Evolutionary conservation across 2,113 vertebrate genomes (phyloP), one percentile per base, ranked within the genome.

Genomic region (Garra rufa): DNA sequence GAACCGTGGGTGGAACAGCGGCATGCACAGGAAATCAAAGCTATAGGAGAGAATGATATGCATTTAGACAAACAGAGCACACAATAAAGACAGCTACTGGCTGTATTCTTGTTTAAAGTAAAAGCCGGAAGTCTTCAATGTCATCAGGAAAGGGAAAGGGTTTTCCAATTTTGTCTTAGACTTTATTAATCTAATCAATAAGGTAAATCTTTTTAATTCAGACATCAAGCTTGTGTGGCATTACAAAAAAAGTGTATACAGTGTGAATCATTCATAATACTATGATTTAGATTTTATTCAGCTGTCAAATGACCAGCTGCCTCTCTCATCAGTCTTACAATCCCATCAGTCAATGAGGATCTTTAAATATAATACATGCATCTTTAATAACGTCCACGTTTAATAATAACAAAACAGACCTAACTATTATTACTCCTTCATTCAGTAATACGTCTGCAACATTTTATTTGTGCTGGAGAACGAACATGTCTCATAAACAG

Each of bases 21-120:
- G 97, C 97, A 97, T 96, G 90, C 96, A 97, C 80, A 98, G 95
- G 92, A 98, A 98, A 91, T 98, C 97, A 89, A 98, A 98, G 88
- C 97, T 97, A 90, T 0, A 34, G 57, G n/a, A 57, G 24, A 63
- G 9, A 28, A 55, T 8, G 7, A 30, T 11, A 81, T 19, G 24
- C 0, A 43, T 46, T 44, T 21, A 57, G 9, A 55, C 50, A 59
- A 34, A 3, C 8, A 52, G 17, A 9, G 19, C 5, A 67, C 19
- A 81, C 11, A 28, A 63, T 19, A 26, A 50, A 86, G 38, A 28
- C 8, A 77, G 19, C 21, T 21, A 77, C n/a, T 46, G 8, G 7
- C n/a, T 50, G 7, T 4, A 14, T 24, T 24, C 11, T 15, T 6
- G 6, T 43, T 44, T 24, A 71, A 43, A 70, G 5, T 44, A 44